These are phyloP conservation scores for Alectura lathami DNA, from an alignment of 2,113 vertebrate genomes.

Conservation along the genomic window DNA sequence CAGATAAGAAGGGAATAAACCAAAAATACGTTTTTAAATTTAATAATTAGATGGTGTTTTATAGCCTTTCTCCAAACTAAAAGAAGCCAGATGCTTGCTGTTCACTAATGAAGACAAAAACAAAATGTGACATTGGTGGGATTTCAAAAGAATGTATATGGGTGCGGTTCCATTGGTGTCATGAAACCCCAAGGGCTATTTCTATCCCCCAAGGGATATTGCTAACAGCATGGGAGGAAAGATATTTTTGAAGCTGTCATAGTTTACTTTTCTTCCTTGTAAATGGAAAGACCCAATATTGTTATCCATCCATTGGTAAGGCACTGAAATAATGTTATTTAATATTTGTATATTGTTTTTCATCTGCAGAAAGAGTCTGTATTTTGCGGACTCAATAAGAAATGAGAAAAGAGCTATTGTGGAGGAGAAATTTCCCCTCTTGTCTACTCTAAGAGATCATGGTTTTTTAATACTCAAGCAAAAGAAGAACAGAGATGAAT, in stretches of 20 bases:
- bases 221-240: not conserved
- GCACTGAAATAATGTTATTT: not conserved
- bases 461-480: not conserved
- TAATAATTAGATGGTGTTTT: not conserved
- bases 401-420: not conserved
- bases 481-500: not conserved
- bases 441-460: not conserved
- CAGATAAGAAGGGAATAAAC: not conserved
- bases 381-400: not conserved
- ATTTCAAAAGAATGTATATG: not conserved
- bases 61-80: not conserved
- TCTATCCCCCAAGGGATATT: not conserved
- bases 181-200: not conserved
- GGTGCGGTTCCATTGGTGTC: not conserved
- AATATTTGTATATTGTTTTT: not conserved
- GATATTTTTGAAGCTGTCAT: not conserved
- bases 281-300: not conserved
- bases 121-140: not conserved
- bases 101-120: not conserved
- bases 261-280: not conserved
- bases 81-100: not conserved
- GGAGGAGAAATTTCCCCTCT: not conserved
- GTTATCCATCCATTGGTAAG: not conserved
- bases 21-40: not conserved
- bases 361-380: not conserved